Base-by-base conservation (phyloP, 2,113 vertebrate species). In the Aix galericulata region DNA sequence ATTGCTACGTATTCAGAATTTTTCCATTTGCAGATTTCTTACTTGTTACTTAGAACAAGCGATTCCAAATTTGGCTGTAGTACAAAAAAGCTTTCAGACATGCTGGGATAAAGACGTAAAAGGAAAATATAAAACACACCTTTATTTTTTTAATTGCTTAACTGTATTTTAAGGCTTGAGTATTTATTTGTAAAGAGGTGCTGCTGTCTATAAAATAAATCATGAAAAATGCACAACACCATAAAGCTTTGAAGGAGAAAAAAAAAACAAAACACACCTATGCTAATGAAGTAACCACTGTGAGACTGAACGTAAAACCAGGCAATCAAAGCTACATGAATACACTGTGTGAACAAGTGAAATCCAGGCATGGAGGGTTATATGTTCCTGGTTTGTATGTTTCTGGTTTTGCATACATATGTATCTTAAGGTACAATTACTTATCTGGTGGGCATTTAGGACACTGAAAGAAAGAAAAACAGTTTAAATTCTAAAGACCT, bases 61-160 rank as follows among this genome's bases (percentile, higher is more conserved):
- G 0, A 64, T 38, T 92, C 84, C 91, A 74, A 71, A 82, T 48
- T 73, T 96, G 96, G 92, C 93, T 74, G n/a, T 38, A 66, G 62
- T 69, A 94, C 95, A 96, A 85, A 94, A 96, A 97, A 92, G 92
- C 88, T 96, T 93, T 96, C 93, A 97, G 93, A 93, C 83, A 59
- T 25, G 34, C 66, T 11, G 3, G 4, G 34, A 88, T 63, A 89
- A 92, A 66, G 67, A 56, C 60, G 75, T 64, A 53, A 80, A 75
- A 75, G 75, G 80, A 75, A 89, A 77, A 48, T 67, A 69, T 44
- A 95, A 95, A 90, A 82, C 90, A 92, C 66, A 59, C 55, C 93
- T 75, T 27, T 58, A 92, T 86, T 96, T 93, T 86, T 93, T 91
- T 89, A 91, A 93, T 91, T 96, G 86, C 44, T 88, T 85, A 68